Evolutionary conservation across 2,113 vertebrate genomes (phyloP), one percentile per base, ranked within the genome.

Genomic region (Atrichornis clamosus): DNA sequence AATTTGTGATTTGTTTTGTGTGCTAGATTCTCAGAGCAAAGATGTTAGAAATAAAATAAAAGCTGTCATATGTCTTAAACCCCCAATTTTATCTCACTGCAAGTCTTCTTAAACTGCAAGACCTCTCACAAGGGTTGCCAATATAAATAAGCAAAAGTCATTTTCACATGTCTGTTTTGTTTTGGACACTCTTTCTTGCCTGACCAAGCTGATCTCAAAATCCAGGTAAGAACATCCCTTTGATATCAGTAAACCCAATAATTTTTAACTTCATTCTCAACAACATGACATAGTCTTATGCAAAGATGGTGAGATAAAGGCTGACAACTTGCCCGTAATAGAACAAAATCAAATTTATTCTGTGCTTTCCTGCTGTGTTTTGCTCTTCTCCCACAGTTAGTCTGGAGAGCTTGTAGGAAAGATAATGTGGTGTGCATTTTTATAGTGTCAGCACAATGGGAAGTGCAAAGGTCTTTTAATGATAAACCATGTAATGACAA

Each of bases 391-490:
- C 37, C 23, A 74, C 35, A 11, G 10, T 3, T 73, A 37, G 76
- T 49, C 67, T 60, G 58, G 10, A 49, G 15, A 69, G 10, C 15
- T 35, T 53, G n/a, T 30, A 53, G 55, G n/a, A 86, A 70, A 69
- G 28, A 62, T 35, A 85, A 73, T 58, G 42, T 85, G 21, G 41
- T 47, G 6, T 4, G 22, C 13, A 33, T 74, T 92, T 77, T n/a
- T 39, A 17, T 4, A 59, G 46, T 15, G 47, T 88, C 92, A 94
- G 85, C 79, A 85, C 58, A 83, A 23, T 2, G 19, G 33, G 7
- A 62, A 78, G 74, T 55, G 18, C 94, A 95, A 96, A 95, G 92
- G 83, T 93, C 85, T 90, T 91, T 95, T 78, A 91, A 90, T 69
- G 42, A n/a, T 39, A 84, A 95, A 92, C 89, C 81, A n/a, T 16